These are phyloP conservation scores for Actinernus sp. DNA, from an alignment of 92 coral and sea anemone genomes.

Conservation along the genomic window DNA sequence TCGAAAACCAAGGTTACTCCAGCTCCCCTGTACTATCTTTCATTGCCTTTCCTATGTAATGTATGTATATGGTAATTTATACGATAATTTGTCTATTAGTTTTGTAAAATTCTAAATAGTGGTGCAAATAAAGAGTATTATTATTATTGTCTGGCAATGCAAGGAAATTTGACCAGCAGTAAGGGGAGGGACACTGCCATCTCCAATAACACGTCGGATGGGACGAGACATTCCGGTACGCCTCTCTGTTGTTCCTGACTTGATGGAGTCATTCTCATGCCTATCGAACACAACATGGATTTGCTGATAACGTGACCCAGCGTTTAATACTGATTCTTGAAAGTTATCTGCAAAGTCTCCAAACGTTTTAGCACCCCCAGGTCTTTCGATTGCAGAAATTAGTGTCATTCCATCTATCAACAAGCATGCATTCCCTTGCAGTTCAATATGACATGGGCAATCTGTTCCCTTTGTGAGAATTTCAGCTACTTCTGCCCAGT, in stretches of 20 bases:
- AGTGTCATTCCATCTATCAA: constrained; percentile 64
- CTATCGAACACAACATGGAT: constrained; percentile 61
- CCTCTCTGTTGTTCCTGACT: constrained; percentile 58
- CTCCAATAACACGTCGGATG: constrained; percentile 61
- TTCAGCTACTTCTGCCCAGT: constrained; percentile 62
- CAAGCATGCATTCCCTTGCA: constrained; percentile 35
- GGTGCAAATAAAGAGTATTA: too few species aligned
- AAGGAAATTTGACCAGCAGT: constrained; percentile 58
- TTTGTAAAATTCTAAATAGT: too few species aligned
- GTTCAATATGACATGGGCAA: constrained; percentile 24
- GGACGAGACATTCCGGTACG: constrained; percentile 42
- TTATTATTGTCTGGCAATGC: constrained; percentile 76
- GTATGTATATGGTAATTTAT: too few species aligned
- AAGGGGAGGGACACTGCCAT: constrained; percentile 47
- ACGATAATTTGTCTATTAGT: too few species aligned
- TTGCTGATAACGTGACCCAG: constrained; percentile 64
- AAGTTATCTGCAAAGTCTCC: constrained; percentile 42
- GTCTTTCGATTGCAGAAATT: constrained; percentile 43
- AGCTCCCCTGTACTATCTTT: too few species aligned
- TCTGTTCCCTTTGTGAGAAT: constrained; percentile 46
- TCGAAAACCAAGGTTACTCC: too few species aligned
- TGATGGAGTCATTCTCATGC: constrained; percentile 48
- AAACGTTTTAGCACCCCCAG: constrained; percentile 55
- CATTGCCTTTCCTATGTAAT: too few species aligned
- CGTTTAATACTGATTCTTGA: constrained; percentile 26